Evolutionary conservation across 2,797 vertebrate genomes (phyloP).

Genomic region (Masticophis lateralis): DNA sequence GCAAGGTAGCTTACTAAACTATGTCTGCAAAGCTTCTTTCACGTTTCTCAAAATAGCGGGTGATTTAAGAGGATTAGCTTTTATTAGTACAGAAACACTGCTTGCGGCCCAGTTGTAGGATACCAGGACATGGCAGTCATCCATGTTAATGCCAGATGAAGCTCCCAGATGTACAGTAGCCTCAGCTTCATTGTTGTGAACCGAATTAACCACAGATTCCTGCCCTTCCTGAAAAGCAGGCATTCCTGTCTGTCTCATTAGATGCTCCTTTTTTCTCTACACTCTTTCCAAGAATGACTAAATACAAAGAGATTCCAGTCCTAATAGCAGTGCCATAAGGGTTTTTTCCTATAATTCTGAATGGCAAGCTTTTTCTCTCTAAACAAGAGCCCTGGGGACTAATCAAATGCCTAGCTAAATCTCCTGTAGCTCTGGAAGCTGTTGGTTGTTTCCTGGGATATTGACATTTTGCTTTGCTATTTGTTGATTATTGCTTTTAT

Average conservation of each 20-base stretch:
- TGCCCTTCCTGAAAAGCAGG: rapidly evolving
- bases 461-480: not conserved
- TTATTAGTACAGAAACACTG: not conserved
- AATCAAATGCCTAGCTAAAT: not conserved
- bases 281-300: not conserved
- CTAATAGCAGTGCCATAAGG: not conserved
- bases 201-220: rapidly evolving
- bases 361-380: not conserved
- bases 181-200: not conserved
- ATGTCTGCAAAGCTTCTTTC: not conserved
- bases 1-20: not conserved
- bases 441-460: not conserved
- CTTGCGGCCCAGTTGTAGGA: not conserved
- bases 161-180: rapidly evolving
- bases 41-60: rapidly evolving
- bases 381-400: not conserved
- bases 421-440: not conserved
- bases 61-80: not conserved
- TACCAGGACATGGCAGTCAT: not conserved
- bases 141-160: rapidly evolving
- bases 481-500: not conserved
- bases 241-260: not conserved
- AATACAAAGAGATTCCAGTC: not conserved
- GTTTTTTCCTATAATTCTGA: not conserved
- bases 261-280: not conserved